Base-by-base conservation (phyloP, 1,140 invertebrate species). In the Nomia melanderi region DNA sequence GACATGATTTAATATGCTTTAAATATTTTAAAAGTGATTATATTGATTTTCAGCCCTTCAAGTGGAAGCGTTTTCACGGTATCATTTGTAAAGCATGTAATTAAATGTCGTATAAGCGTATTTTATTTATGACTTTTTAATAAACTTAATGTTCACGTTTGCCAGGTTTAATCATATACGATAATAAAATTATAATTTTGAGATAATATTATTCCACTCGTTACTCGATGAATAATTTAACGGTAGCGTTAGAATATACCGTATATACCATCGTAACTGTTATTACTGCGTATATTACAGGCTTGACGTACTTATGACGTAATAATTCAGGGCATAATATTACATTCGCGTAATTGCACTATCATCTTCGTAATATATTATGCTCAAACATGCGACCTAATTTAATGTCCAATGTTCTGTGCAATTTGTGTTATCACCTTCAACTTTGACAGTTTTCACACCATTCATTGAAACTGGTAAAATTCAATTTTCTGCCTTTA, bases 321-420 rank as follows among this genome's bases (percentile, higher is more conserved):
- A 75, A 75, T 75, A 75, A 75, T 75, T 75, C 72, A 75, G 72
- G 65, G 53, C 72, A 67, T 75, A 75, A 75, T 75, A 75, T 75
- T 75, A 75, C 72, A 75, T 57, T 75, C 64, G 36, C 53, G 72
- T 75, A 75, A 75, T 75, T 75, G 72, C 72, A 59, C 72, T 75
- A 75, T 75, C 72, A 75, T 67, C 72, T 41, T 53, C 36, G 53
- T 75, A 75, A 75, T 67, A 65, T 67, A 75, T 75, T 75, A 75
- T 75, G 44, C 72, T 75, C 60, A 62, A 73, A 64, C 70, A 64
- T 53, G 54, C 72, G 63, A 54, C 53, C 72, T 63, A 66, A 75
- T 75, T 75, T 75, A 75, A 75, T 57, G 67, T 67, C 54, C 63
- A 57, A 44, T 31, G 36, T 74, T 65, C 31, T 33, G 6, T 36